Percentiles rank a stretch among this genome's conserved stretches.
Conservation (phyloP, 2,113 vertebrate genomes). For the Brachypodius melanocephalos region DNA sequence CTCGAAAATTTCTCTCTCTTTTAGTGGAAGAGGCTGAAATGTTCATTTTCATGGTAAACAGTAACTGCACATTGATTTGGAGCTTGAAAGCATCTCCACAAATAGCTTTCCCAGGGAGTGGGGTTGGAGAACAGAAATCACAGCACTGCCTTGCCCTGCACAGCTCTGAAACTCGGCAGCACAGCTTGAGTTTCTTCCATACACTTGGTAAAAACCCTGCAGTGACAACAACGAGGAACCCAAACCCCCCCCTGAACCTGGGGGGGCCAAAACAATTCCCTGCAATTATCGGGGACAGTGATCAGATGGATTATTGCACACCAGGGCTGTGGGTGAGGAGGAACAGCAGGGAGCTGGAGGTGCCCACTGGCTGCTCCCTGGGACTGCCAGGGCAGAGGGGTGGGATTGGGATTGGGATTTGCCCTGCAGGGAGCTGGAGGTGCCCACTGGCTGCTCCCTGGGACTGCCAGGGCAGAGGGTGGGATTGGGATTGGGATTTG, state of each 20-base stretch:
- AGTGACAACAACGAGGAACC: background rate
- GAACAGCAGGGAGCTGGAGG: background rate
- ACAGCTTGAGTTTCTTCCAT: constrained; percentile 3
- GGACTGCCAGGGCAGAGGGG: background rate
- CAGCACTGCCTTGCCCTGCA: background rate
- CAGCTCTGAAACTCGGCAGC: background rate
- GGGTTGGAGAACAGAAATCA: background rate
- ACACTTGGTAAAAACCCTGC: background rate
- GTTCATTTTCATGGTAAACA: constrained; percentile 66
- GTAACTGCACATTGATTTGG: constrained; percentile 35
- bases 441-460: background rate
- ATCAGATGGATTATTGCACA: background rate
- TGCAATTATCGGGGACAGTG: background rate
- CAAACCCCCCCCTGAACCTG: background rate
- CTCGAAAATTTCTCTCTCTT: constrained; percentile 49
- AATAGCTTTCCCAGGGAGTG: constrained; percentile 17
- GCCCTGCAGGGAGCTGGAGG: background rate
- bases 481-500: background rate
- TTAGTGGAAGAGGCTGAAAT: constrained; percentile 36
- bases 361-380: background rate
- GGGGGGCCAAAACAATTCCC: background rate
- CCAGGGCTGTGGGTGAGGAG: accelerated
- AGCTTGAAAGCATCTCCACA: constrained; percentile 39
- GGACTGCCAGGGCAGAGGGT: background rate
- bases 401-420: background rate